These are phyloP conservation scores for Sciurus vulgaris DNA, from an alignment of 2,797 vertebrate species.

Conservation along the genomic window DNA sequence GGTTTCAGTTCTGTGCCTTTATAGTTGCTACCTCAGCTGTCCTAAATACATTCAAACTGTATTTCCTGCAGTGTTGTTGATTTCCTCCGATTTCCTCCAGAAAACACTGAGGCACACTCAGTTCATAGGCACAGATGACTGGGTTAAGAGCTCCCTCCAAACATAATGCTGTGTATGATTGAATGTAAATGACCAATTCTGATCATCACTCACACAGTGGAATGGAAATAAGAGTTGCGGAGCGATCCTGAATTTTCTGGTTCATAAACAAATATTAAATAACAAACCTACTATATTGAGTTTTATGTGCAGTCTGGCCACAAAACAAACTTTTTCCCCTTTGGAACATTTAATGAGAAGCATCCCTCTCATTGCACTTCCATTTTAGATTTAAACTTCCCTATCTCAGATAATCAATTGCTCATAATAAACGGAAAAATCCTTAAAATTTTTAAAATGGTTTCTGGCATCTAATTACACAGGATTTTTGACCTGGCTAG, in stretches of 20 bases:
- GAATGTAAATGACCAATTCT: slow-evolving; percentile 77
- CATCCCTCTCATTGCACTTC: slow-evolving; percentile 84
- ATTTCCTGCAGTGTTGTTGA: slow-evolving; percentile 76
- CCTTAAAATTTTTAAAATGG: slow-evolving; percentile 86
- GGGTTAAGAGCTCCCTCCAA: slow-evolving; percentile 77
- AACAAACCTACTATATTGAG: slow-evolving; percentile 84
- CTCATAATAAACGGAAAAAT: slow-evolving; percentile 86
- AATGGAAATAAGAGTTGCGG: slow-evolving; percentile 78
- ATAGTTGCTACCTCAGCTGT: slow-evolving; percentile 70
- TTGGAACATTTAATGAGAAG: slow-evolving; percentile 85
- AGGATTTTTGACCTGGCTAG: slow-evolving; percentile 95
- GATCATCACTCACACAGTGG: slow-evolving; percentile 77
- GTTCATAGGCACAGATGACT: slow-evolving; percentile 79
- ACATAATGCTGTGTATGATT: slow-evolving; percentile 68
- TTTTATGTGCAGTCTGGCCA: slow-evolving; percentile 86
- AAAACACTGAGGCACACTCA: slow-evolving; percentile 71
- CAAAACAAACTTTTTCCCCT: slow-evolving; percentile 83
- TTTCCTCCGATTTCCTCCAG: slow-evolving; percentile 77
- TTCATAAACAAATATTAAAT: slow-evolving; percentile 87
- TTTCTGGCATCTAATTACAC: slow-evolving; percentile 89
- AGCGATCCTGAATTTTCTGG: slow-evolving; percentile 76
- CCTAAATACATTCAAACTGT: slow-evolving; percentile 73
- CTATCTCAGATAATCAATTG: slow-evolving; percentile 88
- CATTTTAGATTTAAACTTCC: slow-evolving; percentile 86
- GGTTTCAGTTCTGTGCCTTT: slow-evolving; percentile 55